Base-by-base conservation (phyloP, 1,140 invertebrate species). In the Drosophila oshimai region DNA sequence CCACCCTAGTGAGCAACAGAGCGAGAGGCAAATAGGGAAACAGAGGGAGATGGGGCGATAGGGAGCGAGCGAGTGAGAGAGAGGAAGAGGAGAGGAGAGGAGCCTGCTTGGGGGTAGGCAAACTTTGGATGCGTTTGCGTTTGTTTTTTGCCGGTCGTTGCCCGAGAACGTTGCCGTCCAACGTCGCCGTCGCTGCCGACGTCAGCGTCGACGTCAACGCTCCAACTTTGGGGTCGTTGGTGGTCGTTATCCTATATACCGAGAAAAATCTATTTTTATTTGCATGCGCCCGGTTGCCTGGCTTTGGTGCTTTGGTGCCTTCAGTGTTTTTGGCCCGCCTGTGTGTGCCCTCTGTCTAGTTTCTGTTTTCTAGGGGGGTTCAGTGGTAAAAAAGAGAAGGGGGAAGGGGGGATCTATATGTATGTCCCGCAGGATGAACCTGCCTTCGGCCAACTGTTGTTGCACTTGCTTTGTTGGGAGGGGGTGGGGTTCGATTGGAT, bases 221-320 rank as follows among this genome's bases (percentile, higher is more conserved):
- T 5, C 28, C 62, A 51, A 77, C 68, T 55, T 89, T 89, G 88
- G 89, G 89, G 89, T 90, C 89, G 89, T 90, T 90, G 73, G 71
- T 90, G 89, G 87, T 90, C 89, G 89, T 90, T 90, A 90, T 90
- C 89, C 89, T 90, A 90, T 86, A 90, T 90, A 90, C 88, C 79
- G 88, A 90, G 70, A 79, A 89, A 90, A 90, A 89, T 89, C 87
- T 89, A 89, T 89, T 89, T 89, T 89, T 89, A 86, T 89, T 83
- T 77, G 60, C 62, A 65, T 64, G 39, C 61, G 60, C 60, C 55
- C 22, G 54, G 54, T 12, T 70, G 71, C 31, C 22, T 49, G 24
- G 22, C 47, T 33, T 20, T 33, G 39, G 17, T 6, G 44, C 22
- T 31, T 28, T 26, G 42, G 46, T 37, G n/a, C n/a, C n/a, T n/a